phyloP scores from a whole-genome alignment of 2,113 vertebrate genomes.

The Ophthalmolycus amberensis region DNA sequence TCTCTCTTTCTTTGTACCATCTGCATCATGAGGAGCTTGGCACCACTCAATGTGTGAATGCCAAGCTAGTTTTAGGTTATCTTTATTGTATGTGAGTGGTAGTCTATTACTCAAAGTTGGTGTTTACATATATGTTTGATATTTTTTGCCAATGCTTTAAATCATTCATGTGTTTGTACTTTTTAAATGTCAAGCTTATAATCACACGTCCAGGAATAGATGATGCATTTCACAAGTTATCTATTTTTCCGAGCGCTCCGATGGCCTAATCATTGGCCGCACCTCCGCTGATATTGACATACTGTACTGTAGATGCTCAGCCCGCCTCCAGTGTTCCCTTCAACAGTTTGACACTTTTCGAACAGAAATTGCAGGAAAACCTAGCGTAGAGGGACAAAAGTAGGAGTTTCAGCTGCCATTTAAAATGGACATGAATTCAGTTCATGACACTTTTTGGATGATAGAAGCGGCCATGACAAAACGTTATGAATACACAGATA shows the following conservation, averaged over 20 bases:
- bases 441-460: background rate
- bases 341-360: slow-evolving; percentile 36
- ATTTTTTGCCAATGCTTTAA: background rate
- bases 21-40: slow-evolving; percentile 77
- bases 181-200: slow-evolving; percentile 28
- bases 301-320: background rate
- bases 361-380: background rate
- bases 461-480: background rate
- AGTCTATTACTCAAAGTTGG: background rate
- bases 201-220: slow-evolving; percentile 48
- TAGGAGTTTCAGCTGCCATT: background rate
- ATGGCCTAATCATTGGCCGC: slow-evolving; percentile 32
- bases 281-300: slow-evolving; percentile 41
- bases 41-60: slow-evolving; percentile 64
- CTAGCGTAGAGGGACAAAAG: background rate
- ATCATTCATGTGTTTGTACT: background rate
- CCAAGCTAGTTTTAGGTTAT: slow-evolving; percentile 48
- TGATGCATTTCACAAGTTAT: slow-evolving; percentile 29
- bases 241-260: slow-evolving; percentile 25
- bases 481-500: no score
- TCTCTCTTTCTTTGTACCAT: slow-evolving; percentile 69
- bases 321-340: slow-evolving; percentile 33
- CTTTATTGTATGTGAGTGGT: slow-evolving; percentile 7
- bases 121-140: background rate
- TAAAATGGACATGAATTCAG: background rate